A percentile compares a stretch with the other conserved stretches of the same genome.
Conservation (phyloP, 1,140 invertebrate species). For the Ericerus pela region DNA sequence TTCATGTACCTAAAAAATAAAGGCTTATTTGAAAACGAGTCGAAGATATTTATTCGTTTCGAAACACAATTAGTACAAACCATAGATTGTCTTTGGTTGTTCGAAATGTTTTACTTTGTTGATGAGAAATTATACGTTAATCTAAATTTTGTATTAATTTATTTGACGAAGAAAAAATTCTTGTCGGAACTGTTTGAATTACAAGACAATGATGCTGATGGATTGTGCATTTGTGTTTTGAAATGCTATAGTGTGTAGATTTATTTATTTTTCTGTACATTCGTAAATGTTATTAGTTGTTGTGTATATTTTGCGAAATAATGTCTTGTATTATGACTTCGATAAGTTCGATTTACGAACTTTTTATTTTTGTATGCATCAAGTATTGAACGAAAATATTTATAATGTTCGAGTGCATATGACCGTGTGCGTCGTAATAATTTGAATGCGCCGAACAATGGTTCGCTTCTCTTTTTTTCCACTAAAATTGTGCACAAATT, state of each 20-base stretch:
- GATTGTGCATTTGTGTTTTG: conserved; percentile 22
- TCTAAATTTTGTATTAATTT: neutral
- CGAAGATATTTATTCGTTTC: conserved; percentile 4
- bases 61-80: conserved; percentile 22
- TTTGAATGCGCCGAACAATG: too few species aligned
- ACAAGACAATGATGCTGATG: conserved; percentile 21
- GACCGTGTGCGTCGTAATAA: too few species aligned
- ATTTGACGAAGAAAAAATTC: neutral
- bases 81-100: conserved; percentile 20
- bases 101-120: conserved; percentile 2
- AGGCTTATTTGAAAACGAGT: conserved; percentile 6
- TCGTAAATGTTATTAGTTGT: too few species aligned
- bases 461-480: too few species aligned
- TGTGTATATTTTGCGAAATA: too few species aligned
- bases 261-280: too few species aligned
- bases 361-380: too few species aligned
- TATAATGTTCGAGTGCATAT: too few species aligned
- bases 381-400: too few species aligned
- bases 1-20: conserved; percentile 7
- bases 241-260: conserved; percentile 14
- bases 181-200: neutral
- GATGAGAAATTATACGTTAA: neutral
- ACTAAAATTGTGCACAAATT: too few species aligned
- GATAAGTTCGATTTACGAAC: too few species aligned
- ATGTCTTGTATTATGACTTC: too few species aligned